These are phyloP conservation scores for Operophtera brumata DNA, from an alignment of 2,888 invertebrate genomes.

Conservation along the genomic window DNA sequence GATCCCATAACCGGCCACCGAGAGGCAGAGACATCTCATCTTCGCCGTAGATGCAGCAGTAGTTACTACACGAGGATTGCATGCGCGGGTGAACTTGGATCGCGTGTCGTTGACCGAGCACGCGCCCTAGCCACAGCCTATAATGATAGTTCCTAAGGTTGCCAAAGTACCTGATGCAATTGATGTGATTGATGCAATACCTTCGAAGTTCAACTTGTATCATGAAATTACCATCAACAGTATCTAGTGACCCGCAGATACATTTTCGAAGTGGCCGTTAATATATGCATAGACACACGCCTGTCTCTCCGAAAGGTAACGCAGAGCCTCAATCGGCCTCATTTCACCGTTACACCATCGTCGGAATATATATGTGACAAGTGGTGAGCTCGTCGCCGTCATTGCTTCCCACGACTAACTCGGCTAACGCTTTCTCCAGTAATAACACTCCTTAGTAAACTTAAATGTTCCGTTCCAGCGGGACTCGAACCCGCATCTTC, in stretches of 20 bases:
- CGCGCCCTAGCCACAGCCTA: constrained; percentile 46
- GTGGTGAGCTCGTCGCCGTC: too few relatives aligned
- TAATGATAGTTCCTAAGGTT: constrained; percentile 1
- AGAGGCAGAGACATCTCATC: constrained; percentile 12
- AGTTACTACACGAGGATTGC: constrained; percentile 26
- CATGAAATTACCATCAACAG: neutral
- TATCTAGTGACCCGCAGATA: neutral
- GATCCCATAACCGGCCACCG: constrained; percentile 12
- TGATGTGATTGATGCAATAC: constrained; percentile 1
- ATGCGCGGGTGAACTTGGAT: constrained; percentile 57
- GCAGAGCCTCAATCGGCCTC: too few relatives aligned
- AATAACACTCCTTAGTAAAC: too few relatives aligned
- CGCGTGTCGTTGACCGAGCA: constrained; percentile 69
- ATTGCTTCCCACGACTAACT: too few relatives aligned
- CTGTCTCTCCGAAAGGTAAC: too few relatives aligned
- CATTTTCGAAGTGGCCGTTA: constrained; percentile 3
- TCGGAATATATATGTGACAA: too few relatives aligned
- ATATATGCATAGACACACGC: too few relatives aligned
- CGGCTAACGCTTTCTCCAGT: too few relatives aligned
- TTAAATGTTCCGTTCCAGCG: too few relatives aligned
- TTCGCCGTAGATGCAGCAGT: constrained; percentile 7
- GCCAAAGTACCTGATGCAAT: neutral
- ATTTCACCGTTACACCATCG: too few relatives aligned
- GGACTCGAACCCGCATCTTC: too few relatives aligned
- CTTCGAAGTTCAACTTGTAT: neutral